Evolutionary conservation across 2,888 invertebrate species (phyloP).

Genomic region (Mythimna albipuncta): DNA sequence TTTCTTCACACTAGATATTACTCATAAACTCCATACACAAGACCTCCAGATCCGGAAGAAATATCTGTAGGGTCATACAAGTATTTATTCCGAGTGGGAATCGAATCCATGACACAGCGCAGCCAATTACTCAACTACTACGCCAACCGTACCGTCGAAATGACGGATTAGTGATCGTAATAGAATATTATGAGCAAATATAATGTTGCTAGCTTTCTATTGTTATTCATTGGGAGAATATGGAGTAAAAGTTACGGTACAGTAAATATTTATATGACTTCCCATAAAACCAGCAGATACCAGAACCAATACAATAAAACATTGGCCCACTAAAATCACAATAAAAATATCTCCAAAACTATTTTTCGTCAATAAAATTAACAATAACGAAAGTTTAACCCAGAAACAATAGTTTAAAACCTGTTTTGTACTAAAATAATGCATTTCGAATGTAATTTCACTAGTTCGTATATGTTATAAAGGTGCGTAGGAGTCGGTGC

Average conservation of each 20-base stretch:
- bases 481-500: slow-evolving; percentile 53
- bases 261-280: background rate
- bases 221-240: too few species aligned
- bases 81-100: too few species aligned
- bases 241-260: background rate
- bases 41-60: too few species aligned
- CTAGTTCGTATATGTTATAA: slow-evolving; percentile 37
- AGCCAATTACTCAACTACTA: too few species aligned
- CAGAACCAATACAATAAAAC: background rate
- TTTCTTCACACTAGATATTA: too few species aligned
- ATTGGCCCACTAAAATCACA: background rate
- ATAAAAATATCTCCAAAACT: slow-evolving; percentile 25
- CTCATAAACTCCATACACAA: too few species aligned
- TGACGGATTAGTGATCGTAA: background rate
- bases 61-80: too few species aligned
- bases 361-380: slow-evolving; percentile 29
- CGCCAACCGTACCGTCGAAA: too few species aligned
- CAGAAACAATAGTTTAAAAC: slow-evolving; percentile 44
- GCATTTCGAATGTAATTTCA: slow-evolving; percentile 53
- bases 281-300: background rate
- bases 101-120: too few species aligned
- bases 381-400: slow-evolving; percentile 44
- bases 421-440: slow-evolving; percentile 42
- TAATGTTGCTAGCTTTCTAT: background rate
- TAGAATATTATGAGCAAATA: background rate